phyloP scores from a whole-genome alignment of 2,888 invertebrate genomes.

The Sclerodermus sp. region DNA sequence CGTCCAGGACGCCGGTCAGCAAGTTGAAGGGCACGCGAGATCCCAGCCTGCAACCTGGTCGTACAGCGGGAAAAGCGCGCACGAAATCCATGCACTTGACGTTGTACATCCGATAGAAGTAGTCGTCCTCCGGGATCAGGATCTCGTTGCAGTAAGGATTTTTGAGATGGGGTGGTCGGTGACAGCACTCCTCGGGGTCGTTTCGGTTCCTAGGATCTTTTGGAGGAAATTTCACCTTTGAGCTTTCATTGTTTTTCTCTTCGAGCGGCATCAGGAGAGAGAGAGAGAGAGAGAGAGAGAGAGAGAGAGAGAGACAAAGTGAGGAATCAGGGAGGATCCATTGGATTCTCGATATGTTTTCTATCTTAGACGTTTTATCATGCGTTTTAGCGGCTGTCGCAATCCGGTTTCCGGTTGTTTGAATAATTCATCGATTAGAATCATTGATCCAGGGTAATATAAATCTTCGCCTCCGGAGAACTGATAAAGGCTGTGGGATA shows the following conservation, averaged over 20 bases:
- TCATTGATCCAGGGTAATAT: too few relatives aligned
- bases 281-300: not conserved
- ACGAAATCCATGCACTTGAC: conserved; percentile 90
- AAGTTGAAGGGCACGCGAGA: conserved; percentile 85
- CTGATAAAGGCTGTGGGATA: too few relatives aligned
- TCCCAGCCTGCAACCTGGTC: conserved; percentile 86
- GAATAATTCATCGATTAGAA: too few relatives aligned
- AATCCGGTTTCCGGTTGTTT: too few relatives aligned
- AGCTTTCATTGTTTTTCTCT: too few relatives aligned
- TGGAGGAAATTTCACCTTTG: too few relatives aligned
- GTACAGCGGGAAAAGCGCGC: conserved; percentile 81
- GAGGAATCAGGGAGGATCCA: too few relatives aligned
- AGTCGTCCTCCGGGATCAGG: conserved; percentile 83
- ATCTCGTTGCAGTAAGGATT: conserved; percentile 93
- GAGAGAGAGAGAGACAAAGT: not conserved
- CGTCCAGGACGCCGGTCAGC: conserved; percentile 83
- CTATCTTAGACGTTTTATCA: too few relatives aligned
- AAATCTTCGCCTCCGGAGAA: too few relatives aligned
- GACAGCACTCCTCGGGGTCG: conserved; percentile 89
- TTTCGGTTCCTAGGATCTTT: conserved; percentile 82
- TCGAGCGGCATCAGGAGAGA: not conserved
- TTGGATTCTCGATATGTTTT: too few relatives aligned
- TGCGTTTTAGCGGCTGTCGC: too few relatives aligned
- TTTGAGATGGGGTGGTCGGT: conserved; percentile 77
- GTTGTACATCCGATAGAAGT: conserved; percentile 83